These are phyloP conservation scores for Tiliacea citrago DNA, from an alignment of 2,888 invertebrate genomes.

Conservation along the genomic window DNA sequence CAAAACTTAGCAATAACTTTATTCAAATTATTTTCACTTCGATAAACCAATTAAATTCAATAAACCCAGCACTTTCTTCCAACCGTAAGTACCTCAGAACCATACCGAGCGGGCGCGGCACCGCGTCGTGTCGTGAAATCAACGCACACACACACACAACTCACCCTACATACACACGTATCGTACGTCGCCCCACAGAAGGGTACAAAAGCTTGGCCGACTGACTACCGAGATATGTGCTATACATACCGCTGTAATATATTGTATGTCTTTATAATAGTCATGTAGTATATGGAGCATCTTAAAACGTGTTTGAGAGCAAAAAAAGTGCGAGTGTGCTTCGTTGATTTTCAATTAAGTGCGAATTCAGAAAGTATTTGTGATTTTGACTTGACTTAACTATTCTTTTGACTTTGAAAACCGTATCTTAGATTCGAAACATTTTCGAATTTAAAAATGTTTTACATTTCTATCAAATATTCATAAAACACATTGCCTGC, in stretches of 20 bases:
- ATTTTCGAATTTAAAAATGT: neutral
- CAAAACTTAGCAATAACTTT: too few species aligned
- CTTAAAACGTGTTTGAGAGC: slow-evolving; percentile 37
- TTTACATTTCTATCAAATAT: neutral
- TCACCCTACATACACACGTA: slow-evolving; percentile 63
- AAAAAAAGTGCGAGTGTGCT: slow-evolving; percentile 30
- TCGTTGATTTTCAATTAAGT: slow-evolving; percentile 2
- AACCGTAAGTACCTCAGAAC: slow-evolving; percentile 71
- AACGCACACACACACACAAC: slow-evolving; percentile 85
- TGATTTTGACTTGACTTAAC: neutral
- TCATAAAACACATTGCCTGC: neutral
- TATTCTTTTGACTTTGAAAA: neutral
- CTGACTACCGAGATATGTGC: slow-evolving; percentile 85
- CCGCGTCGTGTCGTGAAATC: slow-evolving; percentile 87
- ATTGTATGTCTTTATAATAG: slow-evolving; percentile 56
- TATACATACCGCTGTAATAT: slow-evolving; percentile 66
- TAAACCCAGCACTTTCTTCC: slow-evolving; percentile 66
- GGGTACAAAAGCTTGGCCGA: slow-evolving; percentile 86
- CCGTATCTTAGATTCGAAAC: neutral
- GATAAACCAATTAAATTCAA: slow-evolving; percentile 39
- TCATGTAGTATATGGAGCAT: slow-evolving; percentile 53
- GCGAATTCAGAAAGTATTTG: neutral
- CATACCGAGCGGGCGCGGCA: slow-evolving; percentile 78
- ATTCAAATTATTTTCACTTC: neutral
- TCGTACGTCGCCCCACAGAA: slow-evolving; percentile 73